Evolutionary conservation across 1,140 invertebrate species (phyloP), one percentile per base, ranked within the genome.

Genomic region (Periplaneta americana): DNA sequence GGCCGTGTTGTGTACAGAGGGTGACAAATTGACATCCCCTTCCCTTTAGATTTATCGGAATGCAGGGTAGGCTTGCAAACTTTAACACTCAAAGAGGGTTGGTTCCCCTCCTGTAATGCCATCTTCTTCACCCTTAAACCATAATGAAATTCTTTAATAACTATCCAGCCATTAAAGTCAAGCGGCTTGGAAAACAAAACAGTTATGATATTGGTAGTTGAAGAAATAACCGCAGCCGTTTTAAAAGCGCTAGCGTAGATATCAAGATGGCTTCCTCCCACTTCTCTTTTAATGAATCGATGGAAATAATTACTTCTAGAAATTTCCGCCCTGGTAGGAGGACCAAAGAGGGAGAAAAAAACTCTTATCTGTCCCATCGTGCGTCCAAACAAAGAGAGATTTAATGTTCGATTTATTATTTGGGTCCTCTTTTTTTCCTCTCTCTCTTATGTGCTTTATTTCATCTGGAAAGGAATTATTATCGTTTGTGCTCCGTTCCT

Each of bases 321-420:
- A 77, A 77, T 77, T 77, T 77, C 75, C 48, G n/a, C 48, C 22
- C 2, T 17, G 34, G 66, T 3, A 74, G 66, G 33, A 80, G 48
- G 35, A 74, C 15, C 28, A 17, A 80, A 80, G 79, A 9, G 34
- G n/a, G 17, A 33, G 17, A 33, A 74, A 34, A 75, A 6, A 17
- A 17, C 17, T 9, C 22, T 80, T 80, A 80, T 80, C 79, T 48
- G 17, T 80, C 48, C 35, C 28, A 48, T 80, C 79, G 31, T 31
- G 48, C 48, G n/a, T 13, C 48, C 48, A 80, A 80, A 80, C 79
- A 80, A 80, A 80, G 48, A 48, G 66, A 80, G 79, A 80, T 80
- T 80, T 80, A 80, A 80, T 74, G 79, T 80, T 74, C 79, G 48
- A 80, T 80, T 80, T 80, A 35, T 80, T 80, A 80, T 80, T 80